Percentiles rank a stretch among this genome's conserved stretches.
These are phyloP conservation scores for Pollimyrus isidori DNA, from an alignment of 2,113 vertebrate genomes.

Conservation along the genomic window DNA sequence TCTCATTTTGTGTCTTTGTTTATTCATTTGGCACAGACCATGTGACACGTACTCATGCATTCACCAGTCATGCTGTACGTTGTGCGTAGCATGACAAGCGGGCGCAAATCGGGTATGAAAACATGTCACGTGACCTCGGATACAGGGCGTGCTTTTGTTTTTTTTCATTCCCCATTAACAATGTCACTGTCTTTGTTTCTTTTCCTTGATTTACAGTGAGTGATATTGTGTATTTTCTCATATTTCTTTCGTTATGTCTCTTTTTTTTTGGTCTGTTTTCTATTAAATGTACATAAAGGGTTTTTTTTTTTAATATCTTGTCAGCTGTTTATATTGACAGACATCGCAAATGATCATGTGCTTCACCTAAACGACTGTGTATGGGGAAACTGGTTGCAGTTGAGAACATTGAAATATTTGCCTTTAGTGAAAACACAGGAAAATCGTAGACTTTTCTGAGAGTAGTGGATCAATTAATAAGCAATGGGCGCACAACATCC, in stretches of 20 bases:
- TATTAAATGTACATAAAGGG: slow-evolving; percentile 24
- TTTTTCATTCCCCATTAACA: not conserved
- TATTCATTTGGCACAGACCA: not conserved
- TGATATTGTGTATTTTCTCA: slow-evolving; percentile 1
- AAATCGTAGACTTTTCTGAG: not conserved
- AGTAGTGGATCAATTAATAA: not conserved
- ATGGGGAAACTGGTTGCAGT: not conserved
- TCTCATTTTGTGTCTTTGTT: not conserved
- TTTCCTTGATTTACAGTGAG: slow-evolving; percentile 5
- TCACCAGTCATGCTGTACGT: not conserved
- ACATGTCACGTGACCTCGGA: not conserved
- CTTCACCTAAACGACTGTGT: not conserved
- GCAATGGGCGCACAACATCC: not conserved
- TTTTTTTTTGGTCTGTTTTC: not conserved
- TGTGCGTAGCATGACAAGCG: not conserved
- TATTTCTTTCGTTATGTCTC: not conserved
- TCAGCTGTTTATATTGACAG: slow-evolving; percentile 4
- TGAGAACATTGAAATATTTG: not conserved
- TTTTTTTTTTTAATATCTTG: slow-evolving; percentile 11
- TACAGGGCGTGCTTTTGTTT: not conserved
- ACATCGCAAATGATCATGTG: not conserved
- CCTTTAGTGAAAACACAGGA: not conserved
- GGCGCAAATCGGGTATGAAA: not conserved
- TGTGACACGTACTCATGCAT: not conserved
- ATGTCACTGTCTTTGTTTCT: not conserved